These are phyloP conservation scores for Bufotes viridis DNA, from an alignment of 2,797 vertebrate species.

Conservation along the genomic window DNA sequence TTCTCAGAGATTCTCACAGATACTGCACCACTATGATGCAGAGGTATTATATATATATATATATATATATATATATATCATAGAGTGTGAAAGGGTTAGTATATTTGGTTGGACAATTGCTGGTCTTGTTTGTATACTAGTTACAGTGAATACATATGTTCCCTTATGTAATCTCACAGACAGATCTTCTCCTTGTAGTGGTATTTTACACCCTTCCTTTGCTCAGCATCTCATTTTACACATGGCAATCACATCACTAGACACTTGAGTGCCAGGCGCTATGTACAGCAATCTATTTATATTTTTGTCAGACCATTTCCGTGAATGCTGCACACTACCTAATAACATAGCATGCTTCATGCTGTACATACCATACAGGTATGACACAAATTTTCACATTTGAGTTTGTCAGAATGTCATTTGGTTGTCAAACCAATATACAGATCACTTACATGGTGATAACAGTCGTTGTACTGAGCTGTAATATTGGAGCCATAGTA, in stretches of 20 bases:
- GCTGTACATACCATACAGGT: not conserved
- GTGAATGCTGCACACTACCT: not conserved
- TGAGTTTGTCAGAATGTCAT: not conserved
- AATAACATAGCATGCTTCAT: not conserved
- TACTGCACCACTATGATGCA: no score
- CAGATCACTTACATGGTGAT: not conserved
- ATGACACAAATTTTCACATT: not conserved
- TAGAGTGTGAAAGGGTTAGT: no score
- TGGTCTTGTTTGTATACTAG: no score
- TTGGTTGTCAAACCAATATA: not conserved
- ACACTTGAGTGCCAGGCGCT: not conserved
- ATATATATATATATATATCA: no score
- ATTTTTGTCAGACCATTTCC: not conserved
- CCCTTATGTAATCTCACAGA: not conserved
- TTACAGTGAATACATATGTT: not conserved
- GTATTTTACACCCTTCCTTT: not conserved
- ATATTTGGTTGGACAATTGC: no score
- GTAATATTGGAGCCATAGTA: not conserved
- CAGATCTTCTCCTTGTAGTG: not conserved
- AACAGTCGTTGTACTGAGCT: not conserved
- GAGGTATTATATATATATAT: no score
- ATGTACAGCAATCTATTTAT: not conserved
- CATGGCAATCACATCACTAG: no score
- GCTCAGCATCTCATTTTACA: not conserved
- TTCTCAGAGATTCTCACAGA: no score